Percentiles rank a stretch among this genome's conserved stretches.
Conservation (phyloP, 1,140 invertebrate species). For the Cherax quadricarinatus region DNA sequence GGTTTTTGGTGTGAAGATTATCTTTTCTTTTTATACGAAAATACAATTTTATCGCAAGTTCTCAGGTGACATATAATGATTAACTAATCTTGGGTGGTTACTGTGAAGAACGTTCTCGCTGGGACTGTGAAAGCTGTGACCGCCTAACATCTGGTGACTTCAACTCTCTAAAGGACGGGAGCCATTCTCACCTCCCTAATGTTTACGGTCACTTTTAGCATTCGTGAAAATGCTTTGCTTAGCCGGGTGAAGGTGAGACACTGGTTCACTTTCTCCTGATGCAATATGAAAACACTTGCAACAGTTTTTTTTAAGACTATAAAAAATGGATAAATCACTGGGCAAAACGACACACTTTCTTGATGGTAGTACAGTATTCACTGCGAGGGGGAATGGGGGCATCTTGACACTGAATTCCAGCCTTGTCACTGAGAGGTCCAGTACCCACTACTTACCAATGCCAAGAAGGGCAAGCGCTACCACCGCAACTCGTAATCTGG, state of each 20-base stretch:
- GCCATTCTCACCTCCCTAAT: not conserved
- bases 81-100: too few species aligned
- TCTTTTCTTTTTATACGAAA: too few species aligned
- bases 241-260: not conserved
- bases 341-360: constrained; percentile 17
- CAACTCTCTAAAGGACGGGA: not conserved
- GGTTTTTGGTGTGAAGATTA: too few species aligned
- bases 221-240: too few species aligned
- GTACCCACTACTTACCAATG: constrained; percentile 49
- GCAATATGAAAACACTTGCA: not conserved
- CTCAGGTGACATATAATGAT: too few species aligned
- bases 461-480: constrained; percentile 57
- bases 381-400: not conserved
- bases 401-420: constrained; percentile 30
- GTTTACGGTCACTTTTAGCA: too few species aligned
- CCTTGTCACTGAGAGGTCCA: constrained; percentile 7
- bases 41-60: too few species aligned
- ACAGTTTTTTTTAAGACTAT: not conserved
- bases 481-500: constrained; percentile 55
- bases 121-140: not conserved
- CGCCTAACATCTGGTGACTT: not conserved
- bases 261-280: constrained; percentile 1
- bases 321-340: not conserved
- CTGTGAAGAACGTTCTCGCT: too few species aligned
- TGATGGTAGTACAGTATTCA: not conserved